Evolutionary conservation across 2,888 invertebrate species (phyloP), one percentile per base, ranked within the genome.

Genomic region (Ochropleura leucogaster): DNA sequence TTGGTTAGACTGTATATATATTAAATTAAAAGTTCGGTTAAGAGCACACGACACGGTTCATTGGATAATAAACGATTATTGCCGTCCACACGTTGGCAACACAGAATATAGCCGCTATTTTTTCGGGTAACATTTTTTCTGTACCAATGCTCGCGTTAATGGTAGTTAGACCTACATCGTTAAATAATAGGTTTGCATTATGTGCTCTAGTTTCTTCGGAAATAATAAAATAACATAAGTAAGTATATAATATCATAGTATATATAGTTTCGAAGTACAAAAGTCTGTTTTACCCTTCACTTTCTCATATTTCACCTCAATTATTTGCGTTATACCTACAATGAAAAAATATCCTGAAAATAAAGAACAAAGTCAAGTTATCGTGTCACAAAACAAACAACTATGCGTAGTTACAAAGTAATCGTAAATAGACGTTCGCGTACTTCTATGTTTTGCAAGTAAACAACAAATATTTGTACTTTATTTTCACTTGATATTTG

Each of bases 11-110:
- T 75, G 57, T 77, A 53, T 47, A 77, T 68, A 75, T 82, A 73
- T 82, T 78, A 84, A 86, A 85, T 84, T 85, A 80, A 84, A 85
- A 85, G 76, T 80, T 72, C 78, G 73, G 85, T 77, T 85, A 82
- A 80, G 72, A 82, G 72, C 77, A 74, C 74, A 84, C 84, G 86
- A 74, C 82, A 74, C 80, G 78, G 78, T 79, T 84, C 87, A 86
- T 85, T 80, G 82, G 72, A 79, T 80, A 82, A 80, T 73, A 86
- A 84, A 85, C 76, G 77, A 78, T 85, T 82, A 86, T 86, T 74
- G 82, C 86, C 65, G 59, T 72, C 76, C 62, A 71, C 57, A 71
- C 67, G 75, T 69, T 73, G 70, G 73, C 70, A 75, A 75, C 77
- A 68, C 69, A 71, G 42, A 59, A 65, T 68, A 70, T 40, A 46